Base-by-base conservation (phyloP, 2,113 vertebrate species). In the Kobus ellipsiprymnus region DNA sequence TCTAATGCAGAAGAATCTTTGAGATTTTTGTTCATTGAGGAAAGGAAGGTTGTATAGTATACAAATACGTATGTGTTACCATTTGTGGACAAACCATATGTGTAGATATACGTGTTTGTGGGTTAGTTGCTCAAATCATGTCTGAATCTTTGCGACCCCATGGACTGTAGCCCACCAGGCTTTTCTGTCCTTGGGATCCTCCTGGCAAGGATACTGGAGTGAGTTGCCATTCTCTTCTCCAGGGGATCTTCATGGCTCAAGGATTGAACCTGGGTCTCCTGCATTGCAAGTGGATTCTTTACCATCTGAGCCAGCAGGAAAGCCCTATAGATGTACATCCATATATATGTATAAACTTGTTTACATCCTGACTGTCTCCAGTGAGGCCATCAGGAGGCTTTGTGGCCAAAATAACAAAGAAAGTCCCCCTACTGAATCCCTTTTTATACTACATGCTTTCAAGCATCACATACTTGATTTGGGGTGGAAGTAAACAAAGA, bases 51-150 rank as follows among this genome's bases (percentile, higher is more conserved):
- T 10, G 13, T 54, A 71, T 54, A 12, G 7, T 36, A 48, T 48
- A 83, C 54, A 44, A 52, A 85, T 6, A 10, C 11, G 12, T 25
- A 23, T 12, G 13, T 50, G 57, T 9, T 40, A 10, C 48, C 40
- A 15, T 57, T n/a, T 23, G 30, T 33, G 27, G 78, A 50, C 16
- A 33, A 36, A 23, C 19, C 0, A 0, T 33, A 16, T 11, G 30
- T 16, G 14, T 14, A 25, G 52, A 29, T 9, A 30, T 0, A 74
- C 0, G 0, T 44, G 23, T 44, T 7, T 77, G 36, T 44, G 36
- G 44, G 40, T 77, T 27, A 77, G 40, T 44, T 14, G 6, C 40
- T 77, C 23, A 40, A 44, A 44, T 77, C 71, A 15, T 77, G 40
- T 77, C 71, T 3, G 23, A 44, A 25, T 77, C 71, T 27, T 77